These are phyloP conservation scores for Puntigrus tetrazona DNA, from an alignment of 2,113 vertebrate genomes.

Conservation along the genomic window DNA sequence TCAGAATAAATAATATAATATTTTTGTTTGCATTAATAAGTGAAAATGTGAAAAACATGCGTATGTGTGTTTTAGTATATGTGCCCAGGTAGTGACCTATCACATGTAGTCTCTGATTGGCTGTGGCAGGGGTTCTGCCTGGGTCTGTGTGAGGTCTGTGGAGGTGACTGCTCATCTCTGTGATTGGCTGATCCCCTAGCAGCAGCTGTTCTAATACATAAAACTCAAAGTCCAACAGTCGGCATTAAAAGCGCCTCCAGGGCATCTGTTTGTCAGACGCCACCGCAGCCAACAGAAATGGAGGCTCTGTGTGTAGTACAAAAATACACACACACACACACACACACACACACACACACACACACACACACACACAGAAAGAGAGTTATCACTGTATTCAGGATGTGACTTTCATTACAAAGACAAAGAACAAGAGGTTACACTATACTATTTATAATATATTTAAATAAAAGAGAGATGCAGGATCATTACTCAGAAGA, in stretches of 20 bases:
- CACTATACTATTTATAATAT: constrained; percentile 1
- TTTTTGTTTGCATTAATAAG: not conserved
- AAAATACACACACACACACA: constrained; percentile 9
- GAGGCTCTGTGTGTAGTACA: constrained; percentile 11
- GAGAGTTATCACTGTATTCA: not conserved
- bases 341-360: constrained; percentile 16
- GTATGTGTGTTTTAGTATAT: not conserved
- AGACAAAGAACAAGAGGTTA: constrained; percentile 2
- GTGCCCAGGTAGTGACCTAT: constrained; percentile 31
- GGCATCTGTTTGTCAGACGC: constrained; percentile 31
- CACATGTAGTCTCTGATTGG: constrained; percentile 2
- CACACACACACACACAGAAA: constrained; percentile 14
- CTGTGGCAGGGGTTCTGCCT: constrained; percentile 32
- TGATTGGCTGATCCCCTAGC: constrained; percentile 32
- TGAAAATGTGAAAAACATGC: not conserved
- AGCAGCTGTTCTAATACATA: constrained; percentile 54
- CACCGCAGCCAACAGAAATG: constrained; percentile 9
- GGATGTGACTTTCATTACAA: constrained; percentile 19
- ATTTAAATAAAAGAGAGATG: not conserved
- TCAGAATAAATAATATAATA: not conserved
- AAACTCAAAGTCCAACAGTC: constrained; percentile 50
- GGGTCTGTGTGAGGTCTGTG: constrained; percentile 36
- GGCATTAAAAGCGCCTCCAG: constrained; percentile 17
- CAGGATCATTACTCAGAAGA: not conserved
- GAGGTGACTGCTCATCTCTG: constrained; percentile 39